Evolutionary conservation across 2,113 vertebrate genomes (phyloP), one percentile per base, ranked within the genome.

Genomic region (Lophochroa leadbeateri): DNA sequence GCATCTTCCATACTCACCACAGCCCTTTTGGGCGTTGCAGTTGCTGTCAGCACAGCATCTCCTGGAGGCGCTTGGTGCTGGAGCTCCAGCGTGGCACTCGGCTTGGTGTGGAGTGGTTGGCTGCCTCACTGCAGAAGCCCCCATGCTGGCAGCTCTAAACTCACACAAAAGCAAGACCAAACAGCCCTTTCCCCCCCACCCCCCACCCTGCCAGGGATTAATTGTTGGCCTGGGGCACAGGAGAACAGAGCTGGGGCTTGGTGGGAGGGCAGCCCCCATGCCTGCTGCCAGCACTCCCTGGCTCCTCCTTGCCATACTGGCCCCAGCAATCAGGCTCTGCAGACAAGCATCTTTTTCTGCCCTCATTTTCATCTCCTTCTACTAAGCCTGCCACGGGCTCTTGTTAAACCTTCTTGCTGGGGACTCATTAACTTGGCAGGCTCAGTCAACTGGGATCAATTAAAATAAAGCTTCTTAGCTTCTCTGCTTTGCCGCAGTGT

Each of bases 371-470:
- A 78, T 92, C 86, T 90, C 60, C 39, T 82, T 82, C 82, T 90
- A 50, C 44, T 92, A 84, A 94, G 80, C 65, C 83, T 95, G 86
- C 91, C 69, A 58, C 2, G 0, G 77, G 61, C 77, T 95, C 89
- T 95, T 11, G 57, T 96, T 94, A 95, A 94, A 92, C 77, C 81
- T 94, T 74, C 77, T 96, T 96, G 65, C 93, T 72, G 65, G 86
- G 89, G 83, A 95, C 89, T 92, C 69, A 96, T 97, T 97, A 96
- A 94, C 91, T 97, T 91, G 91, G 81, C 91, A 95, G 86, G 91
- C 91, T 92, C 83, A 89, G 89, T 82, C 91, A 96, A 92, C 89
- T 87, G 4, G 0, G 81, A 91, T 97, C 91, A 94, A 89, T 96
- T 95, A 94, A 95, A 95, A 86, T 68, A 91, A 96, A 97, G 84